Evolutionary conservation across 2,888 invertebrate species (phyloP).

Genomic region (Thereva nobilitata): DNA sequence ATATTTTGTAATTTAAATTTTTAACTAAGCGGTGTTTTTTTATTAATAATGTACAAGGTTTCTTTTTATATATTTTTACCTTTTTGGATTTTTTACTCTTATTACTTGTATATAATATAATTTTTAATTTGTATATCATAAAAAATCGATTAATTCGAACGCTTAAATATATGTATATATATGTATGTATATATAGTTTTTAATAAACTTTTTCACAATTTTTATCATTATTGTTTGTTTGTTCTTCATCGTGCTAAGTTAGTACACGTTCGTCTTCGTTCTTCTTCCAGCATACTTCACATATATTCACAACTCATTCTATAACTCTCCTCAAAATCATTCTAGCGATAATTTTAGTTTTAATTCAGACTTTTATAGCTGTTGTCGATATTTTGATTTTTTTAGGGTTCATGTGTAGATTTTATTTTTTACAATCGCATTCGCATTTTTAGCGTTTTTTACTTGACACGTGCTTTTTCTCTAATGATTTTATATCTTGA

Average conservation of each 20-base stretch:
- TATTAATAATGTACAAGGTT: background rate
- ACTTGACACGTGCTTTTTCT: too few relatives aligned
- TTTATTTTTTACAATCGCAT: too few relatives aligned
- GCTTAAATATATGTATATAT: constrained; percentile 38
- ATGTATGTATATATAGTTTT: constrained; percentile 34
- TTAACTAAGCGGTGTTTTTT: too few relatives aligned
- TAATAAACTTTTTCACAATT: constrained; percentile 30
- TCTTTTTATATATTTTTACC: background rate
- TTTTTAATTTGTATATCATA: constrained; percentile 38
- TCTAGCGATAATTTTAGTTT: too few relatives aligned
- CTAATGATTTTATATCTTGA: too few relatives aligned
- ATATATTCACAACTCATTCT: background rate
- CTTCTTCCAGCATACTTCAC: background rate
- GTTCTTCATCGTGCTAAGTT: constrained; percentile 23
- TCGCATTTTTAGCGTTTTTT: too few relatives aligned
- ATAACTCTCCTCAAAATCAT: background rate
- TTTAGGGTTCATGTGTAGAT: too few relatives aligned
- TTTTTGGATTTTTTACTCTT: constrained; percentile 15
- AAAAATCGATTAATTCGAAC: constrained; percentile 41
- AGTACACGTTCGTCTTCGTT: constrained; percentile 5
- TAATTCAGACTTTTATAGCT: too few relatives aligned
- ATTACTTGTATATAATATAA: constrained; percentile 24
- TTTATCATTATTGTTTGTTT: constrained; percentile 23
- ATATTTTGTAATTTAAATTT: too few relatives aligned
- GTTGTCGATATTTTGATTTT: too few relatives aligned